These are phyloP conservation scores for Sinelater perroti DNA, from an alignment of 2,888 invertebrate species.

Conservation along the genomic window DNA sequence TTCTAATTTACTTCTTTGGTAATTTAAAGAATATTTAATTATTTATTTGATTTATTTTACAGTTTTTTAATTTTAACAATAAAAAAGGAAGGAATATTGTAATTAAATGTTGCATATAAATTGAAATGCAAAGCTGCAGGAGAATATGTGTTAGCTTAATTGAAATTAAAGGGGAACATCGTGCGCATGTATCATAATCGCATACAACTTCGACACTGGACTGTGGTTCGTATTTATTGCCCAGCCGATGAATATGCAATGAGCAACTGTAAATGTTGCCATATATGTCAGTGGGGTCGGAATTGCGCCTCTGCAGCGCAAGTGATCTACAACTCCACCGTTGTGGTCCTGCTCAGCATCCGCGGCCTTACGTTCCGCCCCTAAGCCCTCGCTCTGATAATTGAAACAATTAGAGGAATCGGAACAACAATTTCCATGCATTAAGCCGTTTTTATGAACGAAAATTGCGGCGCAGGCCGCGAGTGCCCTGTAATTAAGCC, in stretches of 20 bases:
- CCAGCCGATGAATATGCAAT: slow-evolving; percentile 14
- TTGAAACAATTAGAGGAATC: background rate
- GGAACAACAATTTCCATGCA: background rate
- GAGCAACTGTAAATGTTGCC: slow-evolving; percentile 16
- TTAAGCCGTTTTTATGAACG: slow-evolving; percentile 5
- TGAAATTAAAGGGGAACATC: too few species aligned
- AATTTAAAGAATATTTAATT: too few species aligned
- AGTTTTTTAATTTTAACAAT: too few species aligned
- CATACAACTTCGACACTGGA: background rate
- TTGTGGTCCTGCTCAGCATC: background rate
- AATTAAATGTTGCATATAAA: too few species aligned
- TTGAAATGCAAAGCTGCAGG: too few species aligned
- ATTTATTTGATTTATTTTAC: too few species aligned
- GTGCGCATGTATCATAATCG: too few species aligned
- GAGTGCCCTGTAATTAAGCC: slow-evolving; percentile 5
- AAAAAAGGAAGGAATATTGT: too few species aligned
- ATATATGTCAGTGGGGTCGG: slow-evolving; percentile 12
- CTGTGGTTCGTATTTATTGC: slow-evolving; percentile 6
- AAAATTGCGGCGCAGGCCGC: background rate
- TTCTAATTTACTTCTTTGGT: too few species aligned
- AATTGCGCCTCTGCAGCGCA: slow-evolving; percentile 2
- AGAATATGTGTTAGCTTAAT: too few species aligned
- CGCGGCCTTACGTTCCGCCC: background rate
- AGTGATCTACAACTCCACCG: slow-evolving; percentile 3
- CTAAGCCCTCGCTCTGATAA: background rate